A percentile compares a stretch with the other conserved stretches of the same genome.
phyloP scores from a whole-genome alignment of 1,140 invertebrate genomes.

The Dendroctonus valens region DNA sequence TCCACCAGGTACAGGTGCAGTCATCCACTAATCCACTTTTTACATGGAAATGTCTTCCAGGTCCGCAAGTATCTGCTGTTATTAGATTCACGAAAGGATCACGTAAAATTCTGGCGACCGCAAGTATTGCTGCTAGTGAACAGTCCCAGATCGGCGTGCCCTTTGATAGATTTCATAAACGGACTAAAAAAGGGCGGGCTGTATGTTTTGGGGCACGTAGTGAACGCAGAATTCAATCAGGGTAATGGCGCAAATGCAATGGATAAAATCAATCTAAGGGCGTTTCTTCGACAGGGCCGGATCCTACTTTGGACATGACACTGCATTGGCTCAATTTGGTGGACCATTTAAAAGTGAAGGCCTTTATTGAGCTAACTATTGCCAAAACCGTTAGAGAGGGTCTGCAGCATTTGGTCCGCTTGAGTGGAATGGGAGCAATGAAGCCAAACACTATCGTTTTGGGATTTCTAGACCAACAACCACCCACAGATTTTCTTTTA shows the following conservation, averaged over 20 bases:
- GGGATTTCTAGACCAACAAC: constrained; percentile 82
- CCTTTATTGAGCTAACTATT: constrained; percentile 94
- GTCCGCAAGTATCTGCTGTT: constrained; percentile 95
- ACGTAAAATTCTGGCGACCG: constrained; percentile 99
- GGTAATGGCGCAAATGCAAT: background rate
- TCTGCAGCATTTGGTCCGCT: constrained; percentile 85
- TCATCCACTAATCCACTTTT: constrained; percentile 11
- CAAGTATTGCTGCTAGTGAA: constrained; percentile 93
- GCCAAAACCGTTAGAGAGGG: constrained; percentile 83
- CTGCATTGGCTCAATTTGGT: constrained; percentile 76
- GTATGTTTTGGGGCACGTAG: constrained; percentile 92
- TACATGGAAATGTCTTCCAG: constrained; percentile 49
- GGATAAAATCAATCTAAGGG: constrained; percentile 27
- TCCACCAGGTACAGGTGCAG: constrained; percentile 78
- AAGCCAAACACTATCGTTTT: constrained; percentile 95
- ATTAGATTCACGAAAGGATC: constrained; percentile 93
- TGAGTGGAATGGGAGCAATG: constrained; percentile 97
- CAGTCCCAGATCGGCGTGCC: constrained; percentile 85
- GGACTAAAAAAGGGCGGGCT: constrained; percentile 98
- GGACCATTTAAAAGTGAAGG: constrained; percentile 71
- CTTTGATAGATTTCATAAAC: constrained; percentile 96
- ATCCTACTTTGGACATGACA: constrained; percentile 74
- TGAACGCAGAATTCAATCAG: constrained; percentile 51
- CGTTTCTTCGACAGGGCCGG: constrained; percentile 52
- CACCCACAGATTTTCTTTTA: constrained; percentile 73